Conservation (phyloP, 2,113 vertebrate species). For the Ascaphus truei region DNA sequence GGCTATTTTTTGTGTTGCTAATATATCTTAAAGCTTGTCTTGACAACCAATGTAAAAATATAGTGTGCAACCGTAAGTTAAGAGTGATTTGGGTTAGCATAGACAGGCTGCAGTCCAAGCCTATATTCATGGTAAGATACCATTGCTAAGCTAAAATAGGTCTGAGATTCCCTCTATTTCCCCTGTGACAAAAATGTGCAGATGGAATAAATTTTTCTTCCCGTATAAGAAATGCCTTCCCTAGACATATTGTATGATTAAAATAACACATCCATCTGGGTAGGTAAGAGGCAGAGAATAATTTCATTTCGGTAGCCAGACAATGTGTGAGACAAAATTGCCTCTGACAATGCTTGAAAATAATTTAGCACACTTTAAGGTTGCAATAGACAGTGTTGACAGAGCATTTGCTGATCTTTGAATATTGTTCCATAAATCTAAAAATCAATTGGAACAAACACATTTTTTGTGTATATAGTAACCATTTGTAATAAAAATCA, state of each 20-base stretch:
- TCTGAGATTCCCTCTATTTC: too few relatives aligned
- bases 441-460: neutral
- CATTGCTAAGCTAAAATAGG: too few relatives aligned
- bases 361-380: neutral
- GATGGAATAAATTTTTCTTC: too few relatives aligned
- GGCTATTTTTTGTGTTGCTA: too few relatives aligned
- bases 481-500: neutral
- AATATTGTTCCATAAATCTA: too few relatives aligned
- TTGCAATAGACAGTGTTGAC: neutral
- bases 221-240: neutral
- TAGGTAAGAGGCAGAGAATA: neutral
- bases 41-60: too few relatives aligned
- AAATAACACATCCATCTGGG: neutral
- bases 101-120: too few relatives aligned
- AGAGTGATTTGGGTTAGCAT: too few relatives aligned
- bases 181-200: too few relatives aligned
- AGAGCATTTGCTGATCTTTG: neutral
- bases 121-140: too few relatives aligned
- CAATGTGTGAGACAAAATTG: neutral
- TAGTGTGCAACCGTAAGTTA: too few relatives aligned
- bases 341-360: neutral
- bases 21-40: too few relatives aligned
- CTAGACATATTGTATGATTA: neutral
- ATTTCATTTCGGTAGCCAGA: neutral
- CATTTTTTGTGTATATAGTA: neutral